Conservation (phyloP, 2,113 vertebrate species). For the Osmerus mordax region DNA sequence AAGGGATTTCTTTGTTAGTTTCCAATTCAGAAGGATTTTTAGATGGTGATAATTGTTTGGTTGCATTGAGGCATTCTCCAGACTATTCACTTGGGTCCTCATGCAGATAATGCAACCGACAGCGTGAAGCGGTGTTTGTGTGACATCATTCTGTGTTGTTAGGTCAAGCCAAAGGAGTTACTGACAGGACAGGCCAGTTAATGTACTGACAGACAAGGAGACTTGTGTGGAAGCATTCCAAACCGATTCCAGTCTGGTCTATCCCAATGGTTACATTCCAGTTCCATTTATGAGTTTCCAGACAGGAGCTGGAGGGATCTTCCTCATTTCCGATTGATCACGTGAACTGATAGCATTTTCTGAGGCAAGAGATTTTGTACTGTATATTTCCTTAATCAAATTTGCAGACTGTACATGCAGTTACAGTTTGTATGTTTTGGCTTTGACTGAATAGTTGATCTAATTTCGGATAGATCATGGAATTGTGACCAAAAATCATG, state of each 20-base stretch:
- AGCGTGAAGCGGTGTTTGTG: slow-evolving; percentile 7
- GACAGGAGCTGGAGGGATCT: slow-evolving; percentile 6
- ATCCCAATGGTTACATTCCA: slow-evolving; percentile 18
- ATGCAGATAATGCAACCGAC: slow-evolving; percentile 41
- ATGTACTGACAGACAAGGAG: too few species aligned
- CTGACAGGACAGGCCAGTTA: not conserved
- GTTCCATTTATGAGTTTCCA: slow-evolving; percentile 8
- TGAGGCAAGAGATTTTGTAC: too few species aligned
- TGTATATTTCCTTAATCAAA: too few species aligned
- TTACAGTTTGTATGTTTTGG: too few species aligned
- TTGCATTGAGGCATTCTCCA: not conserved
- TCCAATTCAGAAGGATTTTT: not conserved
- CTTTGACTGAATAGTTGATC: too few species aligned
- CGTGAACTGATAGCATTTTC: too few species aligned
- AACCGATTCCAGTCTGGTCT: slow-evolving; percentile 14
- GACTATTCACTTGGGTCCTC: slow-evolving; percentile 7
- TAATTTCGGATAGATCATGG: not conserved
- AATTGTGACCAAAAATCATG: slow-evolving; percentile 30
- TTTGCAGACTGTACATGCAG: too few species aligned
- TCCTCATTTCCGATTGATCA: too few species aligned
- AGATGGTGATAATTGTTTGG: not conserved
- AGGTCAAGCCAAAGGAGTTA: slow-evolving; percentile 10
- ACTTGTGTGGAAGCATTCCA: not conserved
- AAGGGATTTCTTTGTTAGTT: not conserved
- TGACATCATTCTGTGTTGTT: slow-evolving; percentile 1